Evolutionary conservation across 2,888 invertebrate species (phyloP), one percentile per base, ranked within the genome.

Genomic region (Caenorhabditis sinica): DNA sequence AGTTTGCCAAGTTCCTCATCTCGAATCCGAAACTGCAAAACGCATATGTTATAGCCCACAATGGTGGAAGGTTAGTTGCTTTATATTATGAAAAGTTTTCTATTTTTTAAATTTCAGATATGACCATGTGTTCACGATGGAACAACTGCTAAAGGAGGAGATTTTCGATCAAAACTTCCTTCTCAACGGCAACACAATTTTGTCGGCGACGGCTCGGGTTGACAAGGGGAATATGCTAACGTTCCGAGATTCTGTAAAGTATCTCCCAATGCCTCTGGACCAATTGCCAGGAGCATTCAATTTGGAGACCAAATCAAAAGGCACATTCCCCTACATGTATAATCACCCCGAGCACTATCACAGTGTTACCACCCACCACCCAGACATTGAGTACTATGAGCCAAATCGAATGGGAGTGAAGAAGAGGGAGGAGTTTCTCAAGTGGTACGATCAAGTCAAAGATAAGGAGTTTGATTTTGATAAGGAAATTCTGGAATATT

Each of bases 381-480:
- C 45, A 45, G 6, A 4, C 4, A 15, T 45, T 13, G 45, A 45
- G 17, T 45, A 45, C 45, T 71, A 71, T 23, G 71, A 56, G 20
- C 71, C 71, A 8, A 5, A 71, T 25, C 51, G n/a, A 9, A 51
- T 51, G 51, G 11, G 51, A 20, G 23, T 23, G 6, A 51, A 51
- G 51, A 23, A 20, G 6, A 5, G 51, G 4, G 23, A 20, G 13
- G 51, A 51, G 11, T 51, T 51, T 51, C 5, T 23, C 6, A 13
- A 51, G 13, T 51, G 51, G 51, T 51, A 51, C 23, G 51, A 51
- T 5, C 8, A 23, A 9, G 51, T 23, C 11, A 23, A 40, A 40
- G 36, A 58, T 25, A 25, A 8, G 56, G 28, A 8, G 1, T 71
- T 71, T 25, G 43, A 71, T 30, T 71, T 71, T n/a, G 58, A 71